Percentiles rank a stretch among this genome's conserved stretches.
These are phyloP conservation scores for Tragelaphus imberbis DNA, from an alignment of 2,113 vertebrate species.

Conservation along the genomic window DNA sequence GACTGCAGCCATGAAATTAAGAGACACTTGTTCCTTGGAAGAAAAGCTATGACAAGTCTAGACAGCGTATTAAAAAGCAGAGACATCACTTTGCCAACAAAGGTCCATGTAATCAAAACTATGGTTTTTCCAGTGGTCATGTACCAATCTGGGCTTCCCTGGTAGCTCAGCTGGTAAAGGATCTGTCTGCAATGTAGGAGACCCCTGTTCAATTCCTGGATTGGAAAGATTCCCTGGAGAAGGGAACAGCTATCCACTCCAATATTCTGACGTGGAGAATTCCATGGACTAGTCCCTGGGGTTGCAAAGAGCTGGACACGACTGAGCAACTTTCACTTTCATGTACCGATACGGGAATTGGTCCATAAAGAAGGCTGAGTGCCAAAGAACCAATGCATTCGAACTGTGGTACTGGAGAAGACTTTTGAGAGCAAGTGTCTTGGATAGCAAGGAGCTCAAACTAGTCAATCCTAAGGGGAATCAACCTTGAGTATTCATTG, in stretches of 20 bases:
- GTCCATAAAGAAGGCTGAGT: neutral
- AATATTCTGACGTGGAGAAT: neutral
- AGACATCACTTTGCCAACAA: neutral
- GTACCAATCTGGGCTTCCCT: neutral
- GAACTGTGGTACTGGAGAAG: neutral
- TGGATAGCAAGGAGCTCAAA: neutral
- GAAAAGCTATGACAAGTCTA: neutral
- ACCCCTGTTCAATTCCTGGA: neutral
- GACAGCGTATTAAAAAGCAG: neutral
- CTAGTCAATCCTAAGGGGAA: neutral
- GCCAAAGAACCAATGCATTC: neutral
- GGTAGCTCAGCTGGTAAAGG: neutral
- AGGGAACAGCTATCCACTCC: neutral
- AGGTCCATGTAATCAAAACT: neutral
- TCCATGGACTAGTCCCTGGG: neutral
- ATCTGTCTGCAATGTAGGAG: neutral
- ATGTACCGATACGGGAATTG: accelerated
- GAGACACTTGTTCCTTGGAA: neutral
- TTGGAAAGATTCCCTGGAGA: neutral
- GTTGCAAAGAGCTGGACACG: neutral
- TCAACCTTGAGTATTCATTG: neutral
- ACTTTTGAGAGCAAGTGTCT: neutral
- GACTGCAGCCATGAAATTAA: neutral
- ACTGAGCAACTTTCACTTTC: neutral
- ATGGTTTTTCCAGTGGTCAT: neutral